Evolutionary conservation across 1,140 invertebrate genomes (phyloP).

Genomic region (Diorhabda carinulata): DNA sequence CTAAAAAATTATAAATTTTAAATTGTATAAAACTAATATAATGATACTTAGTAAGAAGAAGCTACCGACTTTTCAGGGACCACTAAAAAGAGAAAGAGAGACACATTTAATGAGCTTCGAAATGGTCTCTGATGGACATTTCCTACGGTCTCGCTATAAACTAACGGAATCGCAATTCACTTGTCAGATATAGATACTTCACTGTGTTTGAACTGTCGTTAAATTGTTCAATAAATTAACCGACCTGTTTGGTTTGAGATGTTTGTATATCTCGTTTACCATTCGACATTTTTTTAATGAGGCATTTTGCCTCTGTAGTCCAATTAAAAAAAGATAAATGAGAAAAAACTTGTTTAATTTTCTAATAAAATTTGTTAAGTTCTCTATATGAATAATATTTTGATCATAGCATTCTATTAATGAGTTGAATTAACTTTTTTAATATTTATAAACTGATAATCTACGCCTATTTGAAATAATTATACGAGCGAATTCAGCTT

Average conservation of each 20-base stretch:
- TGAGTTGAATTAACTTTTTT: not conserved
- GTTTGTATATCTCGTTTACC: not conserved
- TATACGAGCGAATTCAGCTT: too few relatives aligned
- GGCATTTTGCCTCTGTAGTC: not conserved
- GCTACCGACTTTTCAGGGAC: conserved; percentile 13
- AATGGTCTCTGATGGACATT: conserved; percentile 35
- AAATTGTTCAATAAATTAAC: conserved; percentile 22
- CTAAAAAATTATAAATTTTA: too few relatives aligned
- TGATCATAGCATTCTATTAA: not conserved
- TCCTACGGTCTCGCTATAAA: conserved; percentile 26
- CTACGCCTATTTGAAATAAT: too few relatives aligned
- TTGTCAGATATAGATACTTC: conserved; percentile 32
- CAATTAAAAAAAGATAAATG: not conserved
- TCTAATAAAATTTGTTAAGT: not conserved
- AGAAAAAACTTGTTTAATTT: not conserved
- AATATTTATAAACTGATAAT: not conserved
- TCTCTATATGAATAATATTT: not conserved
- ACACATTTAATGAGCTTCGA: conserved; percentile 41
- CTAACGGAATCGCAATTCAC: conserved; percentile 23
- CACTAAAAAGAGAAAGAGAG: conserved; percentile 23
- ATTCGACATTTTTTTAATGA: not conserved
- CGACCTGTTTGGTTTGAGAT: not conserved
- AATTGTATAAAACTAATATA: too few relatives aligned
- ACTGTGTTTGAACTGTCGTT: conserved; percentile 36
- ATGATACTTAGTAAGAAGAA: conserved; percentile 21